These are phyloP conservation scores for Fulmarus glacialis DNA, from an alignment of 2,113 vertebrate species.

Conservation along the genomic window DNA sequence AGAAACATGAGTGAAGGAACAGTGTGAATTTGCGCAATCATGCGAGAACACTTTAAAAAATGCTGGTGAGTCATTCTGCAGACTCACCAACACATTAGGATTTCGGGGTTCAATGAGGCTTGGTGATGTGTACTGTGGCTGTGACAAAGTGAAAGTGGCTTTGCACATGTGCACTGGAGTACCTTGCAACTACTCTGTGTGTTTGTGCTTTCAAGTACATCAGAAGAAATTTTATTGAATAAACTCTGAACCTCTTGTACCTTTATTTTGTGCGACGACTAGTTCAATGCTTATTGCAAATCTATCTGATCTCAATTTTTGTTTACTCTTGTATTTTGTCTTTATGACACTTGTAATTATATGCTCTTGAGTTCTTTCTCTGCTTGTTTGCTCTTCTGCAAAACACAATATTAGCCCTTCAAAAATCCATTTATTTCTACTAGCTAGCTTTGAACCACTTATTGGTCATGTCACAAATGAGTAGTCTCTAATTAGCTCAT, in stretches of 20 bases:
- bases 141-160: neutral
- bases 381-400: slow-evolving; percentile 11
- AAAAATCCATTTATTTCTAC: slow-evolving; percentile 4
- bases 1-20: neutral
- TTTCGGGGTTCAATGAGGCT: neutral
- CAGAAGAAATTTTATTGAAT: neutral
- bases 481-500: neutral
- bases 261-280: neutral
- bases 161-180: neutral
- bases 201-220: neutral
- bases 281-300: neutral
- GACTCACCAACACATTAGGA: neutral
- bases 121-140: neutral
- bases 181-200: neutral
- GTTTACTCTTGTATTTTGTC: slow-evolving; percentile 41
- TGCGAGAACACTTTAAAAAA: neutral
- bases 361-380: neutral
- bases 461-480: neutral
- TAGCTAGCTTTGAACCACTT: neutral
- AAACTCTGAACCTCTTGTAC: slow-evolving; percentile 1
- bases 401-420: slow-evolving; percentile 16
- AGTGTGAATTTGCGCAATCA: neutral
- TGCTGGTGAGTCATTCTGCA: neutral
- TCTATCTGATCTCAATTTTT: slow-evolving; percentile 30
- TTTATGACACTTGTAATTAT: slow-evolving; percentile 36